phyloP scores from a whole-genome alignment of 2,113 vertebrate genomes.

The Marmota monax region DNA sequence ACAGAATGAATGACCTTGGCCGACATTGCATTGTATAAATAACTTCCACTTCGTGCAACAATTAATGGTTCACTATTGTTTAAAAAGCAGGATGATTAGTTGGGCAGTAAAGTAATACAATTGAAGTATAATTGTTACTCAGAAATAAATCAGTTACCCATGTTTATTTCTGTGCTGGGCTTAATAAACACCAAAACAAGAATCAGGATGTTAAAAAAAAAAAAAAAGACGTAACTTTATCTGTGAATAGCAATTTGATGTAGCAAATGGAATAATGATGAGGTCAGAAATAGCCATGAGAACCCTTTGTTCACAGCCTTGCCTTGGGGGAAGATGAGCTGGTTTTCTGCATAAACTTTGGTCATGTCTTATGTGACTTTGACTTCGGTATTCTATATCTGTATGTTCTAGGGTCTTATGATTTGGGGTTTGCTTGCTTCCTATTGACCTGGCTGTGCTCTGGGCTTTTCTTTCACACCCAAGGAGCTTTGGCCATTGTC shows the following conservation, averaged over 20 bases:
- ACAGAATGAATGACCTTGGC: conserved; percentile 22
- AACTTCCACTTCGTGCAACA: background rate
- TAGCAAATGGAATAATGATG: background rate
- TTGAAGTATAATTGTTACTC: background rate
- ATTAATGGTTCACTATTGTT: conserved; percentile 42
- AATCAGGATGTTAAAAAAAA: background rate
- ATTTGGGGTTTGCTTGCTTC: background rate
- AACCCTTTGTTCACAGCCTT: background rate
- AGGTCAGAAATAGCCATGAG: background rate
- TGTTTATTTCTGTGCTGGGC: background rate
- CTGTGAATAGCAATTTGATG: background rate
- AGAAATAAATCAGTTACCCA: conserved; percentile 37
- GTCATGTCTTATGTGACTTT: background rate
- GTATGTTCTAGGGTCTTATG: background rate
- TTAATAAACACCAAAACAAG: conserved; percentile 25
- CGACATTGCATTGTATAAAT: conserved; percentile 9
- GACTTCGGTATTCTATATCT: background rate
- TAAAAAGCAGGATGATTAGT: conserved; percentile 24
- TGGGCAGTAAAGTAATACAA: background rate
- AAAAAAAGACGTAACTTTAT: background rate
- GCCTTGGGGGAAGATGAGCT: background rate
- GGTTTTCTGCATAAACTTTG: background rate
- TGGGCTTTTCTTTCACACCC: background rate
- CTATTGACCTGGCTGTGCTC: background rate
- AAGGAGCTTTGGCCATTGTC: background rate